Base-by-base conservation (phyloP, 2,888 invertebrate genomes). In the Zygaena filipendulae region DNA sequence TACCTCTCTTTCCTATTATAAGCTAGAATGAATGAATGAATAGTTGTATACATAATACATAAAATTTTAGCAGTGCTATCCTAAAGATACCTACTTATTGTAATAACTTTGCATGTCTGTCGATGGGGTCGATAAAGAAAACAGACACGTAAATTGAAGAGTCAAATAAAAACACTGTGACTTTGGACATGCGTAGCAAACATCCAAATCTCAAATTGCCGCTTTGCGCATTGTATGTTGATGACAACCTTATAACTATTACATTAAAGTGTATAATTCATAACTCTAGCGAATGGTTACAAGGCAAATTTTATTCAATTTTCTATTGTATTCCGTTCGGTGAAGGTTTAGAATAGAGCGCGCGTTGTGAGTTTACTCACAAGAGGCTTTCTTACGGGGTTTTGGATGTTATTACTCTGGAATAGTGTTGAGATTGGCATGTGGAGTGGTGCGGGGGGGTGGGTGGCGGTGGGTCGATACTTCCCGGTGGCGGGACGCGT, bases 131-230 rank as follows among this genome's bases (percentile, higher is more conserved):
- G n/a, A n/a, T n/a, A n/a, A n/a, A n/a, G n/a, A n/a, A n/a, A n/a
- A n/a, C n/a, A n/a, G n/a, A n/a, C n/a, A n/a, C n/a, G n/a, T 32
- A 43, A 40, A 43, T 43, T 42, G 45, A 46, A 46, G 39, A 39
- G 35, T 34, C 35, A 34, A 32, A 30, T 33, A 28, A 33, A 32
- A 33, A 29, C 29, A 32, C 34, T 33, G 28, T 27, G 25, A 23
- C 29, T 25, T 31, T 36, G 68, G 72, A 75, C 79, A 77, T 77
- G 77, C 79, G 79, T 79, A 68, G 52, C 62, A 54, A 53, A 57
- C 53, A 52, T 52, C 50, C 50, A 42, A 51, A 56, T 50, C 49
- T 47, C 43, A 43, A 51, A 57, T 41, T 45, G 53, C 45, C 52
- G 43, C 52, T 50, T 50, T 53, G 63, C 58, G 51, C 59, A 60